Conservation (phyloP, 2,113 vertebrate species). For the Smithornis capensis region DNA sequence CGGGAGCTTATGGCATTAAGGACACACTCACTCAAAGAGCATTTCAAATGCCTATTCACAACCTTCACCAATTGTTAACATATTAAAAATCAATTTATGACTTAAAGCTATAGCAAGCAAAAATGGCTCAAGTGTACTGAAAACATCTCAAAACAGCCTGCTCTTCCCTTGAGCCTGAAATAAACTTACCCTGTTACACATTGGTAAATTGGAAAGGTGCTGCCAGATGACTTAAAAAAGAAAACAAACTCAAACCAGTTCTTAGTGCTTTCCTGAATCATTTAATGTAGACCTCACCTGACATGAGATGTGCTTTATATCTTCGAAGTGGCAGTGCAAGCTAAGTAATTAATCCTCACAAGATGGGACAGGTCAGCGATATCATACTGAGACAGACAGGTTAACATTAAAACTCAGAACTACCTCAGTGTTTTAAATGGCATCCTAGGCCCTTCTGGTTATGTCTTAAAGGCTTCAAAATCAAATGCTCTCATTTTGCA, state of each 20-base stretch:
- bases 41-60: neutral
- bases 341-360: conserved; percentile 3
- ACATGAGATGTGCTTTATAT: neutral
- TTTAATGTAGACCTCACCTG: neutral
- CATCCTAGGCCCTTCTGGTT: neutral
- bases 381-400: neutral
- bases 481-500: neutral
- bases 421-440: neutral
- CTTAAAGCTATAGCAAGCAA: neutral
- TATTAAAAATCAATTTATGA: neutral
- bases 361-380: neutral
- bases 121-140: neutral
- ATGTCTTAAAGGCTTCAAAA: neutral
- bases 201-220: neutral
- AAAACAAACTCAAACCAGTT: neutral
- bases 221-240: neutral
- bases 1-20: neutral
- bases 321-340: neutral
- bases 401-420: neutral
- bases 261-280: neutral
- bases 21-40: neutral
- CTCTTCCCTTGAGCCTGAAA: neutral
- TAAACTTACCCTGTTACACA: neutral
- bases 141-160: neutral
- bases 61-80: neutral